Percentiles rank a stretch among this genome's conserved stretches.
phyloP scores from a whole-genome alignment of 2,888 invertebrate species.

The Dryadula phaetusa region DNA sequence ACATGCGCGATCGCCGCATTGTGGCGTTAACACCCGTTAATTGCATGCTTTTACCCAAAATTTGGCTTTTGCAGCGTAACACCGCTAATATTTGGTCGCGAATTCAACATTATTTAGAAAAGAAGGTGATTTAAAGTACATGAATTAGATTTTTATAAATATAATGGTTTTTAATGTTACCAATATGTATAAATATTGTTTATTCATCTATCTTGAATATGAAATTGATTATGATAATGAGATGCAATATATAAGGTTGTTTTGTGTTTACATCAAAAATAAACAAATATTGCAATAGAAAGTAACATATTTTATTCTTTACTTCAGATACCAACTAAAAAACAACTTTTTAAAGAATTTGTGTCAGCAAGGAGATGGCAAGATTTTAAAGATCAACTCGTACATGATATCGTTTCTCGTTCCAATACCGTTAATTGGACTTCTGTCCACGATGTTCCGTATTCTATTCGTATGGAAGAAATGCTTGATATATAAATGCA shows the following conservation, averaged over 20 bases:
- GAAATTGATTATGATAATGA: too few species aligned
- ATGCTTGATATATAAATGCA: slow-evolving; percentile 68
- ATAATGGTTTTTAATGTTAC: too few species aligned
- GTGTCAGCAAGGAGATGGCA: slow-evolving; percentile 83
- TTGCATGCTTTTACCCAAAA: slow-evolving; percentile 88
- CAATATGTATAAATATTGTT: too few species aligned
- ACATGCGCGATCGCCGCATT: slow-evolving; percentile 86
- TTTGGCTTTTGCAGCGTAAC: slow-evolving; percentile 87
- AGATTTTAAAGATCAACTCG: slow-evolving; percentile 78
- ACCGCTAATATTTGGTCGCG: slow-evolving; percentile 87
- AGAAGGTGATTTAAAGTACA: slow-evolving; percentile 61
- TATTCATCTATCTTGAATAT: too few species aligned
- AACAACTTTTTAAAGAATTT: slow-evolving; percentile 83
- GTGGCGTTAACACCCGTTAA: slow-evolving; percentile 86
- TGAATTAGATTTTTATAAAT: not conserved
- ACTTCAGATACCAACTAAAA: slow-evolving; percentile 81
- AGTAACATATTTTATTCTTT: slow-evolving; percentile 9
- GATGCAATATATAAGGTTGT: not conserved
- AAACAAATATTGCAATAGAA: not conserved
- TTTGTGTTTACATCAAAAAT: not conserved
- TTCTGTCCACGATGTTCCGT: slow-evolving; percentile 86
- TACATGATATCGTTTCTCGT: slow-evolving; percentile 76
- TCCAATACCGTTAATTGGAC: slow-evolving; percentile 82
- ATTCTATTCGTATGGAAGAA: slow-evolving; percentile 85
- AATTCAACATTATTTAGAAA: slow-evolving; percentile 84